A percentile compares a stretch with the other conserved stretches of the same genome.
Evolutionary conservation across 1,140 invertebrate genomes (phyloP).

Genomic region (Halesus radiatus): DNA sequence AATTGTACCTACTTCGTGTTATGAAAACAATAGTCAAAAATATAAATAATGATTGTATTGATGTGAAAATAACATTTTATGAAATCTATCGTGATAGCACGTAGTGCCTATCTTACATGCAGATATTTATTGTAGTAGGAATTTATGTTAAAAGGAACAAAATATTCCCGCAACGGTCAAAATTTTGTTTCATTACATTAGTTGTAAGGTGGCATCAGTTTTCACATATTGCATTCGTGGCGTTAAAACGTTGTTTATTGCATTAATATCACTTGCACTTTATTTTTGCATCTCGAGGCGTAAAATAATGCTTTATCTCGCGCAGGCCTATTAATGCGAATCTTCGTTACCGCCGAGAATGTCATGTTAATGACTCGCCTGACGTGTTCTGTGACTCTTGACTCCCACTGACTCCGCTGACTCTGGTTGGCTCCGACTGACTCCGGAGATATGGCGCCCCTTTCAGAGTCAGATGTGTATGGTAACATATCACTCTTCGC

Average conservation of each 20-base stretch:
- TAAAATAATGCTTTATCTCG: not conserved
- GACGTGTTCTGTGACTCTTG: conserved; percentile 37
- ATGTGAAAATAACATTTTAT: no score
- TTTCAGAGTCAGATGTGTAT: conserved; percentile 25
- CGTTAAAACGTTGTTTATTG: not conserved
- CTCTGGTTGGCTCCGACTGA: not conserved
- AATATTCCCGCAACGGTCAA: no score
- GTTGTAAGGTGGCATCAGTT: no score
- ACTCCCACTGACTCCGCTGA: conserved; percentile 7
- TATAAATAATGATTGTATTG: no score
- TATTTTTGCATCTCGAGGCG: not conserved
- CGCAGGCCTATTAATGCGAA: not conserved
- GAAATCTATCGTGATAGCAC: no score
- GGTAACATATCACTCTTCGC: conserved; percentile 32
- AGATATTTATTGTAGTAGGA: no score
- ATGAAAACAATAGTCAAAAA: no score
- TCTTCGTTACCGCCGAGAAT: not conserved
- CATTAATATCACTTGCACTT: conserved; percentile 5
- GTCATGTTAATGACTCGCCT: conserved; percentile 13
- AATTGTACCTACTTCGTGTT: no score
- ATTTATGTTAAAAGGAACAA: no score
- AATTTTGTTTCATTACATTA: no score
- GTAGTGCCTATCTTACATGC: no score
- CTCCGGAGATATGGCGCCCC: conserved; percentile 30
- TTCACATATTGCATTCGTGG: not conserved